Base-by-base conservation (phyloP, 2,797 vertebrate genomes). In the Adelosebastes latens region DNA sequence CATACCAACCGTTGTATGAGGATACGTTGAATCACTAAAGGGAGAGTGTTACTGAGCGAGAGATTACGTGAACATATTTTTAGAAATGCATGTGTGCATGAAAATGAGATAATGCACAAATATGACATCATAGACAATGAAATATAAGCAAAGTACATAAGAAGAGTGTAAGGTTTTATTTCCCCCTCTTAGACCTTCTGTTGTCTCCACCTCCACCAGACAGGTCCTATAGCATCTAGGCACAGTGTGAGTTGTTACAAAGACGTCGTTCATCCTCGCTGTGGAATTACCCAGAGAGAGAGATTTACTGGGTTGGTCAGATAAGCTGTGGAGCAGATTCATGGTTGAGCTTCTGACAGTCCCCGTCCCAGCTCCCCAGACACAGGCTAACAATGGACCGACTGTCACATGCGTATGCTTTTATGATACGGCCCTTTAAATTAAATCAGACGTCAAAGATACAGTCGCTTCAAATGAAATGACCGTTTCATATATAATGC, bases 231-330 rank as follows among this genome's bases (percentile, higher is more conserved):
- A 29, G 27, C 18, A 61, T 82, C 49, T 8, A 22, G 55, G 58
- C 49, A 11, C 65, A 63, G 73, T 16, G 20, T 22, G 78, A 81
- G 75, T 59, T 67, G 73, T 76, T 78, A 32, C 25, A 18, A 80
- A 60, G 72, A 79, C 31, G 72, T 77, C 67, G 22, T 82, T 91
- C 88, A 88, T 87, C 77, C 83, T 74, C 36, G 29, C 72, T 64
- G 71, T 75, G 75, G 81, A 88, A 89, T 91, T 79, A 87, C 83
- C 72, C 66, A 64, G 39, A 77, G 63, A 76, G 61, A 55, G 70
- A 91, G 86, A 92, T 90, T 92, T 91, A 88, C 84, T 77, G 86
- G 68, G 62, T 61, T 61, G 89, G 79, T 88, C 83, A 88, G 83
- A 88, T 89, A 87, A 91, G 83, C 89, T 83, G 76, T 78, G 72